Evolutionary conservation across 2,113 vertebrate species (phyloP), one percentile per base, ranked within the genome.

Genomic region (Poicephalus gulielmi): DNA sequence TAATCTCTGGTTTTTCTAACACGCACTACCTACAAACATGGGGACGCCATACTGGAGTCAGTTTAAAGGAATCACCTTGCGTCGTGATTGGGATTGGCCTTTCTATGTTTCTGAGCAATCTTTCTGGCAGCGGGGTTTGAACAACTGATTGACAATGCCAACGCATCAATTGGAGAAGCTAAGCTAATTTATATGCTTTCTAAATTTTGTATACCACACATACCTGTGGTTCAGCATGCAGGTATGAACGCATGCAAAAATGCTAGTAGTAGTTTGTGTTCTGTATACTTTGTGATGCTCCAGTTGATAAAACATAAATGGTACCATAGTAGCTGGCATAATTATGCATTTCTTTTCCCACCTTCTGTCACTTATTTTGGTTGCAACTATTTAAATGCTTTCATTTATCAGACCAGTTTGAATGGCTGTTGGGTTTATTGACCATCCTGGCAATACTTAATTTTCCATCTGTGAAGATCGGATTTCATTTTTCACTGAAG

Each of bases 301-400:
- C 66, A 73, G 18, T 64, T 73, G 84, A 67, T 84, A 25, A 79
- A 94, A 87, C 47, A 64, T 89, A 76, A 91, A 87, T 87, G 87
- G 60, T 68, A 78, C 43, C 60, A 69, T 53, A 47, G 50, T 89
- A 87, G 89, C 91, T 96, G 91, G 81, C 62, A 27, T 78, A 82
- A 91, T 84, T 94, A 92, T 76, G 77, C 89, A 82, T 91, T 95
- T 88, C 82, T 94, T 96, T 97, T 97, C 80, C 92, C 78, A 93
- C 83, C 94, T 97, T 94, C 93, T 97, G 77, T 95, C 64, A 41
- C 95, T 92, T 97, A 74, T 88, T 88, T 95, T 88, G 59, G 62
- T 94, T 85, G 88, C 85, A 95, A 93, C 94, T 94, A 89, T 96
- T 96, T 97, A 97, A 97, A 92, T 93, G 82, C 69, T 94, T 92